Base-by-base conservation (phyloP, 1,140 invertebrate species). In the Drosophila kohkoa region DNA sequence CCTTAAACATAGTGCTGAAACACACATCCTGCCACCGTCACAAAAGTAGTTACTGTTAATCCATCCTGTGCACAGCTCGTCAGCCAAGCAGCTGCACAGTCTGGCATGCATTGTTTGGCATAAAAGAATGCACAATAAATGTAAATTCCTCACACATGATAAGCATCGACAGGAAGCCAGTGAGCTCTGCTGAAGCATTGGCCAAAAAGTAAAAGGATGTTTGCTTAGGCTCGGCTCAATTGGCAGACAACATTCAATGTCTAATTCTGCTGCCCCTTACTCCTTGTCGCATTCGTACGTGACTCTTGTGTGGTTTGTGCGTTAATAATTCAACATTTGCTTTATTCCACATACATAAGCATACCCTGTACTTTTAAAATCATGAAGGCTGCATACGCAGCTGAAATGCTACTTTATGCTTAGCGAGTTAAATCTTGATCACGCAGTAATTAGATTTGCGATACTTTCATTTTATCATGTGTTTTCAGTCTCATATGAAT, bases 121-220 rank as follows among this genome's bases (percentile, higher is more conserved):
- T 20, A 16, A 7, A 63, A 52, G 49, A 65, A 76, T 73, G 58
- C 46, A 68, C 69, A 68, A 78, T 79, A 73, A 78, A 82, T 73
- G 63, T 70, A 66, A 41, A 54, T 64, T 66, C 64, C 54, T 63
- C 58, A 68, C 51, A 73, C 74, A 75, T 81, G 82, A 87, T 87
- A 87, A 82, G 72, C 66, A 86, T 86, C 48, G 46, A 82, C 82
- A 87, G 82, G 83, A 87, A 88, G 81, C 80, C 78, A 59, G 38
- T 10, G 5, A 41, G 38, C 8, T 11, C 68, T 52, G 65, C 6
- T 45, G 6, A 51, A 25, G 46, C 35, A 67, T 81, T 83, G 81
- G 78, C 74, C 77, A 86, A 77, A 80, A 57, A 2, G n/a, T 3
- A 51, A 77, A 87, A 86, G 82, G 83, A 87, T 87, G 83, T 87